Conservation (phyloP, 1,140 invertebrate genomes). For the Plectrocnemia conspersa region DNA sequence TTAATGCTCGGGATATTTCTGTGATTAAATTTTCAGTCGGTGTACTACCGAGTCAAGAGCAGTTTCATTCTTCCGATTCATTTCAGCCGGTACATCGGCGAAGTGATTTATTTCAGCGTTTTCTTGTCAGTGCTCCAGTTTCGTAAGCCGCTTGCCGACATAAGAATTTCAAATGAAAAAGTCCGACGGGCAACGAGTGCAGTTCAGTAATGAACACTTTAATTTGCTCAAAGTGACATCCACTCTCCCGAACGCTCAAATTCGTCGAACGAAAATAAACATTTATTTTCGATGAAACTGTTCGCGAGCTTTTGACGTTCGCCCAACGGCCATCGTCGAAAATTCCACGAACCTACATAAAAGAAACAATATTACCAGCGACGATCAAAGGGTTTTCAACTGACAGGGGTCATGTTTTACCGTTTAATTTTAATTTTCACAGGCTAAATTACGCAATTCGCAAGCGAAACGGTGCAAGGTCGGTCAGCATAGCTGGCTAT, state of each 20-base stretch:
- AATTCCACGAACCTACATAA: not conserved
- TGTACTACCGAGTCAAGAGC: too few relatives aligned
- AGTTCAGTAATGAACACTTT: conserved; percentile 23
- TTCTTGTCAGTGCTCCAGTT: too few relatives aligned
- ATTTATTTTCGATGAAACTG: conserved; percentile 10
- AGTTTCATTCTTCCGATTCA: too few relatives aligned
- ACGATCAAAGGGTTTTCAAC: not conserved
- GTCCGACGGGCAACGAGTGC: conserved; percentile 5
- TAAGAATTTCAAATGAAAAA: conserved; percentile 18
- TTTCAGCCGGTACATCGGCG: too few relatives aligned
- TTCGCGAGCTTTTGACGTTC: not conserved
- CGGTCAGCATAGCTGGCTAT: too few relatives aligned
- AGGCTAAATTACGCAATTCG: not conserved
- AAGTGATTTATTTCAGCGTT: too few relatives aligned
- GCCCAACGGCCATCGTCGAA: not conserved
- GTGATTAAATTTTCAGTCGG: too few relatives aligned
- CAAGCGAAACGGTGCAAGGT: too few relatives aligned
- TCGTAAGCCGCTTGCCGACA: too few relatives aligned
- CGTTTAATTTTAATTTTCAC: not conserved
- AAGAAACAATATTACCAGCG: not conserved
- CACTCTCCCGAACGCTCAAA: conserved; percentile 4
- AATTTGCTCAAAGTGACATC: conserved; percentile 22
- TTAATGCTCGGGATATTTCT: too few relatives aligned
- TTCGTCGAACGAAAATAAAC: conserved; percentile 13
- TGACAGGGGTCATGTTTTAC: not conserved